Evolutionary conservation across 2,797 vertebrate genomes (phyloP), one percentile per base, ranked within the genome.

Genomic region (Myiotriccus ornatus): DNA sequence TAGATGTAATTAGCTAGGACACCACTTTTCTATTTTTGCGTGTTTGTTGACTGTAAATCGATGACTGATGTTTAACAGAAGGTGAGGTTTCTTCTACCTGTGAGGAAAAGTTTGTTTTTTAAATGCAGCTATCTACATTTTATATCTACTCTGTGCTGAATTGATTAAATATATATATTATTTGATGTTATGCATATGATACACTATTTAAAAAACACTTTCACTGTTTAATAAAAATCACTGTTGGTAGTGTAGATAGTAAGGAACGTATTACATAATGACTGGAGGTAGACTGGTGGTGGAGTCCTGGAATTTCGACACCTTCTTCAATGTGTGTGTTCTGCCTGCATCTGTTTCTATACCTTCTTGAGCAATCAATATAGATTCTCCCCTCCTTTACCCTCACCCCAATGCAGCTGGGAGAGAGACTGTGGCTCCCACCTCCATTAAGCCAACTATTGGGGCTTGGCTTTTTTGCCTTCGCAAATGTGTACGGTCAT

Each of bases 371-470:
- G 41, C 23, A 69, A 18, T 37, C 10, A 16, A 0, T 6, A 15
- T 37, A 24, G 21, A 13, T 17, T 59, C 5, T 34, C 24, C 12
- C 16, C 4, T 19, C 16, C 32, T 46, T 46, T 32, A 21, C 15
- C 43, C 8, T 5, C 4, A 8, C 7, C 4, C 28, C 6, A 4
- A 0, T 49, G 34, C 17, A 39, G 22, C 43, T 78, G 30, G 8
- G 18, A 9, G 41, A 18, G 27, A 68, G 6, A 11, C 46, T 60
- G 43, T 71, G 46, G 27, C 27, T 68, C 5, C 7, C 7, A 35
- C 14, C 6, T 69, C 15, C 4, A 4, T 50, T 74, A 71, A 69
- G 13, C 23, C 5, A 43, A 1, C 10, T 43, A 3, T 0, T 37
- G 14, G 7, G 24, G 9, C 30, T 63, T 74, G 35, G 23, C 32